Conservation (phyloP, 2,888 invertebrate species). For the Rhaphigaster nebulosa region DNA sequence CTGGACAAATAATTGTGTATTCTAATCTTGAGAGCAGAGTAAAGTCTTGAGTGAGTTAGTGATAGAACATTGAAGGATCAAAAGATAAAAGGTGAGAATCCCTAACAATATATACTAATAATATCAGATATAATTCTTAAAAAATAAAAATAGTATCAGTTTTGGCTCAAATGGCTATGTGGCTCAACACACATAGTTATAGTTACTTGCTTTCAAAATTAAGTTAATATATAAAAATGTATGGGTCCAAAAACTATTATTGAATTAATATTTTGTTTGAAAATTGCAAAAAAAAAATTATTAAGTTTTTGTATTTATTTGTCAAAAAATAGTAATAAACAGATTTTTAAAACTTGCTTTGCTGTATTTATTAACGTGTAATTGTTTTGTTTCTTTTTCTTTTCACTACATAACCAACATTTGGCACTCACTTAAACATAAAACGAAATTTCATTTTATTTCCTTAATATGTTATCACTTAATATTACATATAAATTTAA, state of each 20-base stretch:
- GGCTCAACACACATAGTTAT: neutral
- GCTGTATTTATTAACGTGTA: slow-evolving; percentile 25
- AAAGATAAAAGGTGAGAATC: neutral
- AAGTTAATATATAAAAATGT: neutral
- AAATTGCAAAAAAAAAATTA: neutral
- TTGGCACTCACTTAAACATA: slow-evolving; percentile 44
- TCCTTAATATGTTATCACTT: slow-evolving; percentile 34
- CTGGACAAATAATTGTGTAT: neutral
- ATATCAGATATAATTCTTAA: neutral
- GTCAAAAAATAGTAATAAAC: slow-evolving; percentile 44
- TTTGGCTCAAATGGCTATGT: no score
- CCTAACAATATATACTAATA: neutral
- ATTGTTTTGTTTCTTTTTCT: slow-evolving; percentile 43
- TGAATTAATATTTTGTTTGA: neutral
- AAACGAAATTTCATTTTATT: slow-evolving; percentile 44
- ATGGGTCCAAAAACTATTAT: neutral
- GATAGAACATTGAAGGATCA: slow-evolving; percentile 6
- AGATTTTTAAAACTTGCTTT: slow-evolving; percentile 30
- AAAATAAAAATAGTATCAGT: neutral
- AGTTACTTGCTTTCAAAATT: neutral
- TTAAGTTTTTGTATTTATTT: slow-evolving; percentile 26
- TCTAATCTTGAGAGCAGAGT: neutral
- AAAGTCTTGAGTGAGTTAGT: neutral
- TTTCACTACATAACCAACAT: slow-evolving; percentile 36
- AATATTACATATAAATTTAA: slow-evolving; percentile 43